Percentiles rank a stretch among this genome's conserved stretches.
phyloP scores from a whole-genome alignment of 2,797 vertebrate species.

The Gymnoscopelus braueri region DNA sequence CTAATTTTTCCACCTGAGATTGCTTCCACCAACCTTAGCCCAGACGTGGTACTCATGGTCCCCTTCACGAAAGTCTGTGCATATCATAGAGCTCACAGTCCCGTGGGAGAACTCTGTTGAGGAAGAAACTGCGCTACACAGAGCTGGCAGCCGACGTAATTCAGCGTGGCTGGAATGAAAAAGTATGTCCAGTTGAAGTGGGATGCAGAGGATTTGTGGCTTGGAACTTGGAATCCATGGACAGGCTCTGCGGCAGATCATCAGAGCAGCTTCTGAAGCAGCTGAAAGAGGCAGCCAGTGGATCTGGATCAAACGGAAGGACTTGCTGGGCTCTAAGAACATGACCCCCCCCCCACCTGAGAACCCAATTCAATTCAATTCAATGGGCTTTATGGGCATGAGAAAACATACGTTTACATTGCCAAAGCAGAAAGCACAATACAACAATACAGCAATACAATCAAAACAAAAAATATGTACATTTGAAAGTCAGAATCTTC shows the following conservation, averaged over 20 bases:
- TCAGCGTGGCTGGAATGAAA: neutral
- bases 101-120: neutral
- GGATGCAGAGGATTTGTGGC: neutral
- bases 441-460: too few species aligned
- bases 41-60: slow-evolving; percentile 9
- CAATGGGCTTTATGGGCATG: neutral
- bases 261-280: slow-evolving; percentile 11
- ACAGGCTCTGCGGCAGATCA: slow-evolving; percentile 4
- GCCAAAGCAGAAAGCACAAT: too few species aligned
- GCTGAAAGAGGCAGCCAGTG: slow-evolving; percentile 27
- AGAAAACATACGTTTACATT: too few species aligned
- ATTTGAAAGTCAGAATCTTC: too few species aligned
- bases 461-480: too few species aligned
- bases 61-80: slow-evolving; percentile 3
- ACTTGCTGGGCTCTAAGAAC: slow-evolving; percentile 13
- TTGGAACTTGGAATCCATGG: slow-evolving; percentile 8
- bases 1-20: neutral
- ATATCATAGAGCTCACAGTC: slow-evolving; percentile 11
- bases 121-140: slow-evolving; percentile 3
- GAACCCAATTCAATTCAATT: slow-evolving; percentile 4
- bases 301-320: slow-evolving; percentile 16
- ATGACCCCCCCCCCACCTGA: neutral
- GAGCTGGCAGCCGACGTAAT: slow-evolving; percentile 5
- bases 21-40: slow-evolving; percentile 11
- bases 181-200: slow-evolving; percentile 12